Conservation (phyloP, 2,888 invertebrate species). For the Saturnia japonica region DNA sequence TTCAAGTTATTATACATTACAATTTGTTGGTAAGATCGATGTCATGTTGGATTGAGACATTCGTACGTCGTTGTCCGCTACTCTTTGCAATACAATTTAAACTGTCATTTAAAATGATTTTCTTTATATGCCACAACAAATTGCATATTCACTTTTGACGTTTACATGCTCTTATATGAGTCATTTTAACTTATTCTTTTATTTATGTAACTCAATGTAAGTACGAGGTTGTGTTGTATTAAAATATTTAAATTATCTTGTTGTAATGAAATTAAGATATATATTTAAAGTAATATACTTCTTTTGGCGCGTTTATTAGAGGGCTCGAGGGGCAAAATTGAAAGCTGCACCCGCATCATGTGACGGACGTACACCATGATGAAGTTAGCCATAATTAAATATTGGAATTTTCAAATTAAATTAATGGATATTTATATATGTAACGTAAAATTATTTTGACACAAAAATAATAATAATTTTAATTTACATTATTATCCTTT, state of each 20-base stretch:
- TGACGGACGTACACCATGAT: too few relatives aligned
- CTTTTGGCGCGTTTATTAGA: too few relatives aligned
- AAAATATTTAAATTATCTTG: neutral
- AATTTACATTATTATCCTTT: too few relatives aligned
- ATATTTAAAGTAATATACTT: neutral
- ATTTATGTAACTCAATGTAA: neutral
- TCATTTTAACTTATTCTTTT: conserved; percentile 27
- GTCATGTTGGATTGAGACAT: conserved; percentile 62
- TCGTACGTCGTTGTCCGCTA: conserved; percentile 33
- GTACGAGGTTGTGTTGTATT: neutral
- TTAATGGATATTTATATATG: too few relatives aligned
- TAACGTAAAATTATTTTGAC: too few relatives aligned
- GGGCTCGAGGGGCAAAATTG: too few relatives aligned
- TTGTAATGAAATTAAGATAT: neutral
- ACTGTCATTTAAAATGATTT: conserved; percentile 56
- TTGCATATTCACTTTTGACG: conserved; percentile 35
- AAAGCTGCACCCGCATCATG: too few relatives aligned
- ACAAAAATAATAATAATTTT: too few relatives aligned
- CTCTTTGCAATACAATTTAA: conserved; percentile 48
- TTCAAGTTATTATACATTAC: conserved; percentile 45
- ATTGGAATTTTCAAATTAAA: too few relatives aligned
- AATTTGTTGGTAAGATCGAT: conserved; percentile 54
- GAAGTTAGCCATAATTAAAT: too few relatives aligned
- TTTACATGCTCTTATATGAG: conserved; percentile 32
- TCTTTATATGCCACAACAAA: conserved; percentile 50